Conservation (phyloP, 2,888 invertebrate species). For the Alloplasta piceator region DNA sequence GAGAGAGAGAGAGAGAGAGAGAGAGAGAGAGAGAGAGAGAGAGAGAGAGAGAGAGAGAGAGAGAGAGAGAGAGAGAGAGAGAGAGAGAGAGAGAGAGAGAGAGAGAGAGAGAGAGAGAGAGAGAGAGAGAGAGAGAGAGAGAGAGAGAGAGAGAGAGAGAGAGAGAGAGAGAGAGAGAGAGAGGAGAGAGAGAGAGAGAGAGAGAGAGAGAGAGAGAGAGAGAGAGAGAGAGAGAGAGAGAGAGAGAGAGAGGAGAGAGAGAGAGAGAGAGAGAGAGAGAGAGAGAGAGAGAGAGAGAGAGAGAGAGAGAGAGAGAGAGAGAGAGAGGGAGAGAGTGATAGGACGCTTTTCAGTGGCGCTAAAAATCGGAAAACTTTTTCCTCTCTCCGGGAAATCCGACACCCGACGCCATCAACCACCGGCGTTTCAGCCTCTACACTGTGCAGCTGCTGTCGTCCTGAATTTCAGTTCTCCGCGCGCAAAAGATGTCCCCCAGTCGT, state of each 20-base stretch:
- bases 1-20: slow-evolving; percentile 21
- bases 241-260: neutral
- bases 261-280: neutral
- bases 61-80: too few species aligned
- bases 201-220: neutral
- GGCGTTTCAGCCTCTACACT: slow-evolving; percentile 49
- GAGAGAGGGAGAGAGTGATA: slow-evolving; percentile 11
- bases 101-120: neutral
- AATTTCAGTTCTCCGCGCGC: slow-evolving; percentile 24
- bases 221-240: slow-evolving; percentile 6
- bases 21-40: slow-evolving; percentile 3
- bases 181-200: neutral
- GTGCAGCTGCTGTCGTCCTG: slow-evolving; percentile 24
- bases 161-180: slow-evolving; percentile 8
- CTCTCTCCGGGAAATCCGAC: slow-evolving; percentile 41
- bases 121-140: neutral
- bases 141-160: slow-evolving; percentile 1
- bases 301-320: slow-evolving; percentile 1
- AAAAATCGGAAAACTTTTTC: slow-evolving; percentile 49
- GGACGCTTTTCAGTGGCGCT: slow-evolving; percentile 39
- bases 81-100: neutral
- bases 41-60: too few species aligned
- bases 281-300: too few species aligned
- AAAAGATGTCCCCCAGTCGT: slow-evolving; percentile 31
- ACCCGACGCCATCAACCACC: slow-evolving; percentile 18